Evolutionary conservation across 2,888 invertebrate genomes (phyloP).

Genomic region (Drosophila atripex): DNA sequence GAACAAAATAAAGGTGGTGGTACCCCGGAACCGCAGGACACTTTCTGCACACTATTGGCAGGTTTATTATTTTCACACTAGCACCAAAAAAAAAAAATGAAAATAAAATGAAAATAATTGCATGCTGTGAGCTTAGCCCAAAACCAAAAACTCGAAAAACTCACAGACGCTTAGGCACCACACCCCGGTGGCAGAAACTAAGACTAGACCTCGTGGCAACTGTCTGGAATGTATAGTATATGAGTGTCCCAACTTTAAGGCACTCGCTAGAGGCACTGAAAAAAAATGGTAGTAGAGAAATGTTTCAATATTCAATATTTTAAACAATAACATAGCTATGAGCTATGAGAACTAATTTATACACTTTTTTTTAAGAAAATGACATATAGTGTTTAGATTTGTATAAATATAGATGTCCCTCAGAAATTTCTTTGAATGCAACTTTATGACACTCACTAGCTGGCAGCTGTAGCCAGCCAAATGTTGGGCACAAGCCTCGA

Average conservation of each 20-base stretch:
- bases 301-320: no score
- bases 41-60: conserved; percentile 68
- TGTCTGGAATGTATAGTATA: conserved; percentile 36
- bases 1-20: conserved; percentile 40
- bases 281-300: neutral
- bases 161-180: conserved; percentile 67
- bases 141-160: conserved; percentile 33
- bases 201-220: conserved; percentile 66
- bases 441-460: conserved; percentile 37
- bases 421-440: conserved; percentile 16
- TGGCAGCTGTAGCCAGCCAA: conserved; percentile 59
- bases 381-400: no score
- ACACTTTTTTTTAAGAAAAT: no score
- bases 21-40: conserved; percentile 76
- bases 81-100: conserved; percentile 21
- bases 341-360: no score
- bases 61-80: conserved; percentile 81
- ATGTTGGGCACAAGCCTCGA: conserved; percentile 40
- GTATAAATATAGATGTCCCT: no score
- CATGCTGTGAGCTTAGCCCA: conserved; percentile 75
- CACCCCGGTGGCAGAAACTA: conserved; percentile 53
- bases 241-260: conserved; percentile 59
- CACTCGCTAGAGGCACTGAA: conserved; percentile 21
- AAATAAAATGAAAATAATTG: conserved; percentile 65
- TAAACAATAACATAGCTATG: no score